Conservation (phyloP, 2,797 vertebrate genomes). For the Psittacula echo region DNA sequence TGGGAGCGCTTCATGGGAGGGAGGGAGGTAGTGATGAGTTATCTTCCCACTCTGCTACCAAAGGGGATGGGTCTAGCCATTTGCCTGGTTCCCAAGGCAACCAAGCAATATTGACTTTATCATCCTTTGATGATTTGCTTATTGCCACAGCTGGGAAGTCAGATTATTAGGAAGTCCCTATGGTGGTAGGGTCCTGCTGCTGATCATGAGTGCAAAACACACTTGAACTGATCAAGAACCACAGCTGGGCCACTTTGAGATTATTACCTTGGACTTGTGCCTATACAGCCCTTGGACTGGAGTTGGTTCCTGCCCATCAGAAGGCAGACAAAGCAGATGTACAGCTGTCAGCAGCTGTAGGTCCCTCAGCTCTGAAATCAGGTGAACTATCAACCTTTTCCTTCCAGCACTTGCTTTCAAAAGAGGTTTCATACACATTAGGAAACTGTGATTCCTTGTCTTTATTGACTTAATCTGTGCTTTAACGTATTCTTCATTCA, state of each 20-base stretch:
- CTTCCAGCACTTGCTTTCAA: not conserved
- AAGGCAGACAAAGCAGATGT: slow-evolving; percentile 32
- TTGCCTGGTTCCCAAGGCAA: slow-evolving; percentile 46
- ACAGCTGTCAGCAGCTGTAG: slow-evolving; percentile 12
- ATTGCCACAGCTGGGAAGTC: slow-evolving; percentile 60
- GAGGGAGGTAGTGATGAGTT: not conserved
- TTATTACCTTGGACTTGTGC: slow-evolving; percentile 52
- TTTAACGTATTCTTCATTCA: not conserved
- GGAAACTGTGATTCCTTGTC: not conserved
- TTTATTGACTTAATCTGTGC: not conserved
- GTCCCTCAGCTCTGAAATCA: slow-evolving; percentile 15
- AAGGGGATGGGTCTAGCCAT: slow-evolving; percentile 33
- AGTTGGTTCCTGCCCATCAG: slow-evolving; percentile 29
- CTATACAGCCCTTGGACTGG: not conserved
- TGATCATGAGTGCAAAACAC: slow-evolving; percentile 15
- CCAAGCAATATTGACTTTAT: slow-evolving; percentile 41
- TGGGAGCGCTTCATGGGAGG: not conserved
- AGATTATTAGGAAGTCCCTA: slow-evolving; percentile 28
- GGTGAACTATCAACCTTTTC: slow-evolving; percentile 19
- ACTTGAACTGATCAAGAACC: slow-evolving; percentile 48
- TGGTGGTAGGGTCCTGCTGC: slow-evolving; percentile 20
- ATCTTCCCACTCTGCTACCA: not conserved
- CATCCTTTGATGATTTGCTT: slow-evolving; percentile 43
- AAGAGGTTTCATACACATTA: not conserved
- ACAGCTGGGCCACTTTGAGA: slow-evolving; percentile 46